A percentile compares a stretch with the other conserved stretches of the same genome.
Evolutionary conservation across 2,888 invertebrate genomes (phyloP).

Genomic region (Congeria kusceri): DNA sequence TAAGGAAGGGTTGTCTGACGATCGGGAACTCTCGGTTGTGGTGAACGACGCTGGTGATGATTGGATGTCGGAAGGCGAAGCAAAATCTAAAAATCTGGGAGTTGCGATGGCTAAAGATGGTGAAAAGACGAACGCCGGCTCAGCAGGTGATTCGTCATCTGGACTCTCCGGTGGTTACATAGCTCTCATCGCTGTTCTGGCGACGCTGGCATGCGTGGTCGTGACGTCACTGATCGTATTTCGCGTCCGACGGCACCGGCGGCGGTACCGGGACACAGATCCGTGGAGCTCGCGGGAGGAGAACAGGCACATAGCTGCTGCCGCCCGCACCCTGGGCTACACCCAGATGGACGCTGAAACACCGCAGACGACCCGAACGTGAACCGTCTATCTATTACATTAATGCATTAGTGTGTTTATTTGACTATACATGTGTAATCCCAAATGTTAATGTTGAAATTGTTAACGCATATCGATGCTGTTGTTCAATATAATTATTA

Average conservation of each 20-base stretch:
- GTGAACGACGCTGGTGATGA: slow-evolving; percentile 62
- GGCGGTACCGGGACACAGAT: slow-evolving; percentile 26
- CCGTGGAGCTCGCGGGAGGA: slow-evolving; percentile 24
- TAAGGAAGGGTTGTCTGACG: not conserved
- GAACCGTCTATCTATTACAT: no score
- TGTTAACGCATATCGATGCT: no score
- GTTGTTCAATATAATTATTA: no score
- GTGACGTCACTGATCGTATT: slow-evolving; percentile 47
- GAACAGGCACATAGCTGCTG: slow-evolving; percentile 8
- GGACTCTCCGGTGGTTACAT: slow-evolving; percentile 24
- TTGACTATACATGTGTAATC: no score
- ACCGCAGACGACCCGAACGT: no score
- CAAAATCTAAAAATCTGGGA: slow-evolving; percentile 16
- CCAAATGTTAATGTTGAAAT: no score
- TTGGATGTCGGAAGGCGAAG: slow-evolving; percentile 58
- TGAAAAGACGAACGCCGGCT: not conserved
- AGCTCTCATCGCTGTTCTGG: slow-evolving; percentile 49
- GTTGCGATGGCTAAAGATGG: not conserved
- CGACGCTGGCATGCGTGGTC: slow-evolving; percentile 59
- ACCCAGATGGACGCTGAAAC: not conserved
- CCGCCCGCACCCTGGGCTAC: not conserved
- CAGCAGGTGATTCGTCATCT: not conserved
- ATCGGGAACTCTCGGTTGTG: slow-evolving; percentile 27
- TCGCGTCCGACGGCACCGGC: slow-evolving; percentile 35
- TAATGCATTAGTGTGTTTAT: no score